These are phyloP conservation scores for Bicyclus anynana DNA, from an alignment of 1,140 invertebrate genomes.

Conservation along the genomic window DNA sequence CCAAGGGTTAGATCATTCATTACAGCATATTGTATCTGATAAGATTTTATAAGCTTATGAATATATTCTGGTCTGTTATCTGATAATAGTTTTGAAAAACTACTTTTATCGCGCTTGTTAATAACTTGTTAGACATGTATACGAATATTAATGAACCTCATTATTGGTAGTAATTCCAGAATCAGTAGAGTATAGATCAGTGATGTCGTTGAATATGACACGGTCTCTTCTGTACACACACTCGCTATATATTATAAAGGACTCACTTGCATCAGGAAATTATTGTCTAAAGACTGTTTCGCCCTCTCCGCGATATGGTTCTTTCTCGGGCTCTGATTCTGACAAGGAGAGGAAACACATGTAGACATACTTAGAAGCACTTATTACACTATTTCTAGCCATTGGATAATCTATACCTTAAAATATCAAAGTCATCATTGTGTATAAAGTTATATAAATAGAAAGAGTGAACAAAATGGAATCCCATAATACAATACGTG, in stretches of 20 bases:
- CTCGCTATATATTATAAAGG: slow-evolving; percentile 40
- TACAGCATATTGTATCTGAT: no score
- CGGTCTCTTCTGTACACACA: slow-evolving; percentile 13
- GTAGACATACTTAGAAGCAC: slow-evolving; percentile 35
- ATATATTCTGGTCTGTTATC: no score
- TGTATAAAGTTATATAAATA: background rate
- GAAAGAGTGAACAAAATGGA: background rate
- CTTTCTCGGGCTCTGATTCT: slow-evolving; percentile 71
- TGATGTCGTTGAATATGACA: slow-evolving; percentile 18
- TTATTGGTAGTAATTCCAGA: slow-evolving; percentile 16
- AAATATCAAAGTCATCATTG: background rate
- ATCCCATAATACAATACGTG: no score
- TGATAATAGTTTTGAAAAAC: no score
- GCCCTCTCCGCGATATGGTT: slow-evolving; percentile 72
- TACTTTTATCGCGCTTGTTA: no score
- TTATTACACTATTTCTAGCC: slow-evolving; percentile 5
- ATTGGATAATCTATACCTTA: slow-evolving; percentile 9
- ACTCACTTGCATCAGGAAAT: slow-evolving; percentile 74
- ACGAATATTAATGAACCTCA: no score
- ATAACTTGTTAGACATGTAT: no score
- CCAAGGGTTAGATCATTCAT: no score
- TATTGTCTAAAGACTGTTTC: slow-evolving; percentile 72
- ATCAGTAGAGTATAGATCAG: background rate
- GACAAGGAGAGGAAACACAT: slow-evolving; percentile 64
- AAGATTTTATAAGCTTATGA: no score